phyloP scores from a whole-genome alignment of 2,113 vertebrate species.

The Pogonocichla stellata region DNA sequence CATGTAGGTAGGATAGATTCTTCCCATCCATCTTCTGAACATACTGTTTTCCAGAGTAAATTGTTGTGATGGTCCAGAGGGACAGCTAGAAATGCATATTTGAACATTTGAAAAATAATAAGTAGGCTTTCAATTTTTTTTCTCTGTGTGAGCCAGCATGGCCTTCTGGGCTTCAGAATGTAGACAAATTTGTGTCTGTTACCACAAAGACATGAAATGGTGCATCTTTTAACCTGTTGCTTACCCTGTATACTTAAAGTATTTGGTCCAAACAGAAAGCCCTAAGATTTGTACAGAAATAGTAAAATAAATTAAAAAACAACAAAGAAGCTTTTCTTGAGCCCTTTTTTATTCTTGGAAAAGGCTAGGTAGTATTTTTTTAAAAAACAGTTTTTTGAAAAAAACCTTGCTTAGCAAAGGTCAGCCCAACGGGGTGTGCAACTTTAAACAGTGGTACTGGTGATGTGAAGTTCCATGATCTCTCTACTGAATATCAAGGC shows the following conservation, averaged over 20 bases:
- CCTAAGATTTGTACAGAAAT: neutral
- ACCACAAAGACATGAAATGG: neutral
- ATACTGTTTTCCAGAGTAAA: rapidly evolving
- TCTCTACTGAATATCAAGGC: neutral
- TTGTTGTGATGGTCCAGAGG: neutral
- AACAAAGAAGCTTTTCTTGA: neutral
- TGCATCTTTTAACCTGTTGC: neutral
- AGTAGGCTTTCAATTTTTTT: neutral
- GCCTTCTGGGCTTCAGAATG: neutral
- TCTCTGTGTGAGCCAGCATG: neutral
- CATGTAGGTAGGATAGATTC: neutral
- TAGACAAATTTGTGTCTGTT: neutral
- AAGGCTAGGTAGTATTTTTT: neutral
- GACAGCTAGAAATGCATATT: neutral
- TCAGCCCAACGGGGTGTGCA: neutral
- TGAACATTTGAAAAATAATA: neutral
- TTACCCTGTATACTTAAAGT: neutral
- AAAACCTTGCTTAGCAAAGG: neutral
- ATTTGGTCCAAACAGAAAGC: neutral
- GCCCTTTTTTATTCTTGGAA: neutral
- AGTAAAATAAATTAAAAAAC: neutral
- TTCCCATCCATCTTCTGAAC: neutral
- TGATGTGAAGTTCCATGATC: neutral
- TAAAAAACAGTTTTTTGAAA: rapidly evolving
- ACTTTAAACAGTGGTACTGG: neutral